These are phyloP conservation scores for Drosophila fulvimacula DNA, from an alignment of 2,888 invertebrate genomes.

Conservation along the genomic window DNA sequence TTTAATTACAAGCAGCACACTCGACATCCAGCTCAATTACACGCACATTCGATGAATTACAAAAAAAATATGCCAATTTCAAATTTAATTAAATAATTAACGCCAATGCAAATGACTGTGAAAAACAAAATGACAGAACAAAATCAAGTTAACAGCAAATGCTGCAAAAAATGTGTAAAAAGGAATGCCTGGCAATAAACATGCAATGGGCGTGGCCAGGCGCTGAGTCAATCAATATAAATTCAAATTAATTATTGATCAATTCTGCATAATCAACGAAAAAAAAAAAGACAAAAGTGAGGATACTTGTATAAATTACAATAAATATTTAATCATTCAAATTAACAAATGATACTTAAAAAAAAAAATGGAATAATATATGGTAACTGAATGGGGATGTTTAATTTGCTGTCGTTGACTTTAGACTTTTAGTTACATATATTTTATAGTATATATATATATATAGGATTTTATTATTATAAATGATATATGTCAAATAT, in stretches of 20 bases:
- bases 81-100: conserved; percentile 62
- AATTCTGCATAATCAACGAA: conserved; percentile 35
- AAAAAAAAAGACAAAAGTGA: conserved; percentile 9
- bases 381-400: too few species aligned
- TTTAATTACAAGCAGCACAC: conserved; percentile 55
- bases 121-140: conserved; percentile 15
- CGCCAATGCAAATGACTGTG: conserved; percentile 28
- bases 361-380: not conserved
- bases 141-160: conserved; percentile 5
- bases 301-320: conserved; percentile 28
- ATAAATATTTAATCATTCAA: conserved; percentile 37
- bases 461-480: not conserved
- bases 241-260: conserved; percentile 58
- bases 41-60: conserved; percentile 22
- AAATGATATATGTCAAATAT: not conserved
- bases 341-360: conserved; percentile 6
- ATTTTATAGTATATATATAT: not conserved
- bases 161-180: conserved; percentile 9
- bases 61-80: conserved; percentile 25
- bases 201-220: conserved; percentile 29
- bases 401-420: conserved; percentile 2
- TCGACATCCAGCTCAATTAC: conserved; percentile 57
- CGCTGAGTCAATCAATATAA: conserved; percentile 52
- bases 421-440: not conserved
- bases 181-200: conserved; percentile 27